Base-by-base conservation (phyloP, 2,113 vertebrate species). In the human (Homo sapiens) region DNA sequence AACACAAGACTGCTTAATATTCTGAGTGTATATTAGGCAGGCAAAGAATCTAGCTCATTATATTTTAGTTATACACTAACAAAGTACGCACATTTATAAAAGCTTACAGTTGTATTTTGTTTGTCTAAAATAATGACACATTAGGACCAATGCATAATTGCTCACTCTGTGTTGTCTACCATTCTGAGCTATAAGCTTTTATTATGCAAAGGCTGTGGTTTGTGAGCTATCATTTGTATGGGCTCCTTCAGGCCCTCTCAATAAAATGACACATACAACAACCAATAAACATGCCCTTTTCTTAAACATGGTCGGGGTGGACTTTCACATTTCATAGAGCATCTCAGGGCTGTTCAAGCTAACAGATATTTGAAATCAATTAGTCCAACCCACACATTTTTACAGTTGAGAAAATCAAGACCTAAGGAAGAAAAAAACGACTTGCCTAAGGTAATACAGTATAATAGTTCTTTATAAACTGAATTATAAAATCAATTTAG, bases 101-200 rank as follows among this genome's bases (percentile, higher is more conserved):
- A 97, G 72, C 35, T 70, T 79, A 76, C 20, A 68, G 32, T 61
- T 55, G 6, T 40, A n/a, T 89, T 87, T 61, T 72, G 27, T 94
- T 87, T 96, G 75, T 93, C 93, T 94, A 94, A 90, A 96, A 82
- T 75, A 92, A 86, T 64, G 75, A 73, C 85, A 82, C 32, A 20
- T 96, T 52, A 90, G 59, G 40, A 59, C 35, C 35, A 0, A 0
- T 27, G n/a, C 17, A 9, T 16, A 90, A 86, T 25, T 79, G 78
- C 72, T 93, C 73, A 32, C 35, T 95, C 38, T 5, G 1, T 2
- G 7, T 40, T 32, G 16, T 87, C 82, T 52, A 50, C 32, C 45
- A 79, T 43, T 93, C 73, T 38, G 84, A 7, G n/a, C 35, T 48
- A 6, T 12, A 83, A 85, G 90, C 45, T 94, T 76, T 92, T 27